Evolutionary conservation across 2,888 invertebrate genomes (phyloP).

Genomic region (Xylota segnis): DNA sequence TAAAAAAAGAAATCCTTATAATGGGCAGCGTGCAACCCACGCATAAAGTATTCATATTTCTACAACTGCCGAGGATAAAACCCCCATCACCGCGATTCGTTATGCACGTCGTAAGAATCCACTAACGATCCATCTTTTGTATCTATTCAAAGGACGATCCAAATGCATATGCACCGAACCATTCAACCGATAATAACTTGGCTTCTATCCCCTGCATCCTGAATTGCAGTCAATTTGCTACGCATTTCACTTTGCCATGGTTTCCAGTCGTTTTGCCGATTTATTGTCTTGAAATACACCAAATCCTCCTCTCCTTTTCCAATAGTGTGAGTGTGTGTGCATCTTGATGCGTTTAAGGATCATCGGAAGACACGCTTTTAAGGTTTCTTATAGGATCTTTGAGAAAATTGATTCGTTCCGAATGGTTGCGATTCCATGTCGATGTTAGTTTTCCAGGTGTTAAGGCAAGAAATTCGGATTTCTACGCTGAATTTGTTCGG

Average conservation of each 20-base stretch:
- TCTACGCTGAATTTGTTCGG: slow-evolving; percentile 71
- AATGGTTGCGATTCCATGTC: slow-evolving; percentile 66
- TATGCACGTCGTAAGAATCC: slow-evolving; percentile 66
- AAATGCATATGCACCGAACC: slow-evolving; percentile 53
- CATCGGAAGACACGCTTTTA: slow-evolving; percentile 73
- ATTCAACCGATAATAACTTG: slow-evolving; percentile 65
- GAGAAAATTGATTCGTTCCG: slow-evolving; percentile 76
- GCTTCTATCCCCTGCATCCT: slow-evolving; percentile 35
- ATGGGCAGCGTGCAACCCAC: slow-evolving; percentile 22
- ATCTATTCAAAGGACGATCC: slow-evolving; percentile 37
- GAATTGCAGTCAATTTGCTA: slow-evolving; percentile 62
- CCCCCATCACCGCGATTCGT: slow-evolving; percentile 72
- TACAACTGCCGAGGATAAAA: slow-evolving; percentile 30
- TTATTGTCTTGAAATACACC: slow-evolving; percentile 57
- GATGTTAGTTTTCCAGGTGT: slow-evolving; percentile 78
- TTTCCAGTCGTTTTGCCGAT: slow-evolving; percentile 63
- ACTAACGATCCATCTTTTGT: slow-evolving; percentile 68
- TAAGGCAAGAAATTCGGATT: slow-evolving; percentile 78
- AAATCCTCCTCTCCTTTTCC: slow-evolving; percentile 27
- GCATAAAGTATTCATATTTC: slow-evolving; percentile 45
- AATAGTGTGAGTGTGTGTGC: not conserved
- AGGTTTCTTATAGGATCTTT: slow-evolving; percentile 29
- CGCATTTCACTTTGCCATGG: slow-evolving; percentile 63
- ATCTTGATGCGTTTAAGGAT: slow-evolving; percentile 57
- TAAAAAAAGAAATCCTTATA: not conserved